phyloP scores from a whole-genome alignment of 2,113 vertebrate genomes.

The Etheostoma spectabile region DNA sequence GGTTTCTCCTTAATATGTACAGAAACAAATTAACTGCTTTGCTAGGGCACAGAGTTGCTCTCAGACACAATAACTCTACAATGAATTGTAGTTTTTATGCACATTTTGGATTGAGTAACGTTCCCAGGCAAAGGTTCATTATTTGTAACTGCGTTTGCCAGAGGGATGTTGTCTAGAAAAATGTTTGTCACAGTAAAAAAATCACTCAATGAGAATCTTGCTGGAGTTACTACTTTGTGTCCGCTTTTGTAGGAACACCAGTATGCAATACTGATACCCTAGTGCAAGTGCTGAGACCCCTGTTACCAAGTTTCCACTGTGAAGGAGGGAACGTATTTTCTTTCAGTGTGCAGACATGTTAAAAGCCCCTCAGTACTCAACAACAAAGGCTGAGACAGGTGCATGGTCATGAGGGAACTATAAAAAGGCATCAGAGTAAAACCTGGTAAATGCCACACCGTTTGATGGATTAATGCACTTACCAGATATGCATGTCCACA shows the following conservation, averaged over 20 bases:
- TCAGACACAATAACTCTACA: too few species aligned
- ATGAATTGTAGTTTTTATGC: too few species aligned
- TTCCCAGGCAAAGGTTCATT: not conserved
- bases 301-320: slow-evolving; percentile 19
- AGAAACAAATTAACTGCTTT: not conserved
- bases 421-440: slow-evolving; percentile 55
- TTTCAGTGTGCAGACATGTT: slow-evolving; percentile 11
- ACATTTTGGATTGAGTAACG: not conserved
- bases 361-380: slow-evolving; percentile 15
- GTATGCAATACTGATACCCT: not conserved
- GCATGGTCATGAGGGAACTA: slow-evolving; percentile 47
- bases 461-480: slow-evolving; percentile 29
- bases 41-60: too few species aligned
- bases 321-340: slow-evolving; percentile 13
- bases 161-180: too few species aligned
- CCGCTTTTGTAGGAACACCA: not conserved
- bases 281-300: not conserved
- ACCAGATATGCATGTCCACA: slow-evolving; percentile 1
- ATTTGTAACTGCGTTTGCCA: not conserved
- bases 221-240: not conserved
- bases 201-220: too few species aligned
- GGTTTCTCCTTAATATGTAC: not conserved
- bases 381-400: slow-evolving; percentile 53
- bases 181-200: not conserved
- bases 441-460: slow-evolving; percentile 43